These are phyloP conservation scores for Oscheius sp. DNA, from an alignment of 2,888 invertebrate species.

Conservation along the genomic window DNA sequence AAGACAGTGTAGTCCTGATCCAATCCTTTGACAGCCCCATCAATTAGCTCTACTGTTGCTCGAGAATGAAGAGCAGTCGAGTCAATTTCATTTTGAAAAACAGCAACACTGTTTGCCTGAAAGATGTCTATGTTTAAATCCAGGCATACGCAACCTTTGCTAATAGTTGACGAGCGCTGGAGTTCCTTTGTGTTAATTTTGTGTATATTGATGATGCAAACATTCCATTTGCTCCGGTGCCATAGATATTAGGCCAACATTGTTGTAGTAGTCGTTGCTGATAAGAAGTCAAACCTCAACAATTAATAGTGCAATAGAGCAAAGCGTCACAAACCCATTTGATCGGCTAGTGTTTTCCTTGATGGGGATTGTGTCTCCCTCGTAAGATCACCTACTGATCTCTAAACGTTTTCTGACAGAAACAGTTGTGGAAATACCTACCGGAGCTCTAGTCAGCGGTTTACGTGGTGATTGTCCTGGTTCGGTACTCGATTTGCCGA, in stretches of 20 bases:
- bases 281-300: conserved; percentile 61
- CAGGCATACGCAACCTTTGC: conserved; percentile 62
- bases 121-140: background rate
- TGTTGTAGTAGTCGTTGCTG: conserved; percentile 65
- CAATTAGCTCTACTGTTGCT: conserved; percentile 63
- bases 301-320: background rate
- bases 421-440: background rate
- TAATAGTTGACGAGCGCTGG: conserved; percentile 63
- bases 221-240: conserved; percentile 62
- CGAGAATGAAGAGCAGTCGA: conserved; percentile 63
- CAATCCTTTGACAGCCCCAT: conserved; percentile 57
- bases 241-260: conserved; percentile 70
- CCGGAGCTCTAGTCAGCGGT: conserved; percentile 17
- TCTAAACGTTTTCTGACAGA: conserved; percentile 35
- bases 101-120: conserved; percentile 67
- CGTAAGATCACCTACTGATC: conserved; percentile 53
- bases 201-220: conserved; percentile 63
- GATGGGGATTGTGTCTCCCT: conserved; percentile 46
- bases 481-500: conserved; percentile 58
- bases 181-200: conserved; percentile 50
- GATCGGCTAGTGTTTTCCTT: conserved; percentile 36
- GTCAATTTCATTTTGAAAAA: conserved; percentile 48
- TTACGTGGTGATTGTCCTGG: background rate
- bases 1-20: conserved; percentile 58
- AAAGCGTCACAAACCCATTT: conserved; percentile 31